These are phyloP conservation scores for Lanius ludovicianus DNA, from an alignment of 2,113 vertebrate species.

Conservation along the genomic window DNA sequence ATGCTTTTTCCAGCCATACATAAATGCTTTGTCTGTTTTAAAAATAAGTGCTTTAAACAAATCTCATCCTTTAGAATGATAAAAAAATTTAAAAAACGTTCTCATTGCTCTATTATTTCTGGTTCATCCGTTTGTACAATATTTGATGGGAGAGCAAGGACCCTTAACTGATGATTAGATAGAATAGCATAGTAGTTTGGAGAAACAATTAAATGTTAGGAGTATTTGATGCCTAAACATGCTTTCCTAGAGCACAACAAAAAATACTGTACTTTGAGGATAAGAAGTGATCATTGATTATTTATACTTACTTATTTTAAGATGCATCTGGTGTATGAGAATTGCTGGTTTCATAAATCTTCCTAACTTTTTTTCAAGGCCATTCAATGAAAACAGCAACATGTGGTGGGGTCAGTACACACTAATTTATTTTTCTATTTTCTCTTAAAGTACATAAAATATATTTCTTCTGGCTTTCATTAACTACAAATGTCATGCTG, in stretches of 20 bases:
- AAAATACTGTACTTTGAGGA: not conserved
- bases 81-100: not conserved
- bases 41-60: not conserved
- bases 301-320: not conserved
- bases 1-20: not conserved
- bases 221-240: not conserved
- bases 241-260: not conserved
- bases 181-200: not conserved
- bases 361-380: not conserved
- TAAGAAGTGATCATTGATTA: not conserved
- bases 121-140: not conserved
- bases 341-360: not conserved
- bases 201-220: not conserved
- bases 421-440: slow-evolving; percentile 69
- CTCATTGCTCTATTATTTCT: not conserved
- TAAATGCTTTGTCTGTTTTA: not conserved
- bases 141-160: not conserved
- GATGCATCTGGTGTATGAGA: not conserved
- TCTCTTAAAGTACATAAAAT: slow-evolving; percentile 34
- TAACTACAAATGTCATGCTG: not conserved
- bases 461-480: slow-evolving; percentile 45
- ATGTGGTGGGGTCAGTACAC: slow-evolving; percentile 39
- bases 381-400: slow-evolving; percentile 48
- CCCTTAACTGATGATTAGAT: not conserved
- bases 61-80: not conserved